phyloP scores from a whole-genome alignment of 1,140 invertebrate species.

The Bursaphelenchus mucronatus region DNA sequence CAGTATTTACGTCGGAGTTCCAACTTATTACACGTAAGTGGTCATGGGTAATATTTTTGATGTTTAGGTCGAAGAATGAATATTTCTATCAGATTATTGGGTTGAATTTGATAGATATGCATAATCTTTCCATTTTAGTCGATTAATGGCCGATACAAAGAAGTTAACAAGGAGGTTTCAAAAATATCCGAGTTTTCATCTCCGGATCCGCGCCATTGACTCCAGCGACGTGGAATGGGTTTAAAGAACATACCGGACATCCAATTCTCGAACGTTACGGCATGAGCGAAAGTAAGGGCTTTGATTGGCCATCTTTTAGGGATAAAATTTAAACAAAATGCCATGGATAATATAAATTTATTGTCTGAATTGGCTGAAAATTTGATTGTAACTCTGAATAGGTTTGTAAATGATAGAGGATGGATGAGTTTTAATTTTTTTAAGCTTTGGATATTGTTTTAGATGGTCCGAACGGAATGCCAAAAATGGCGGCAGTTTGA shows the following conservation, averaged over 20 bases:
- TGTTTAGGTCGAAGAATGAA: constrained; percentile 21
- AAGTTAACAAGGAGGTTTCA: constrained; percentile 31
- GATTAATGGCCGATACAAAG: constrained; percentile 28
- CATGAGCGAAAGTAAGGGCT: constrained; percentile 52
- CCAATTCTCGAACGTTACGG: constrained; percentile 59
- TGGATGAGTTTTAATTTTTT: no score
- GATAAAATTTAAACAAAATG: no score
- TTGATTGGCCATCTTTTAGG: neutral
- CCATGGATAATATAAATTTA: no score
- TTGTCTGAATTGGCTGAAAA: no score
- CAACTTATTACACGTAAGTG: constrained; percentile 51
- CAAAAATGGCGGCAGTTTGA: no score
- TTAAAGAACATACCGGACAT: constrained; percentile 50
- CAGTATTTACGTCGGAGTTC: constrained; percentile 58
- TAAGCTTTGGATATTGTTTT: no score
- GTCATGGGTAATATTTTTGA: neutral
- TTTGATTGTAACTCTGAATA: no score
- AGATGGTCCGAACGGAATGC: no score
- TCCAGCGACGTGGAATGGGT: constrained; percentile 47
- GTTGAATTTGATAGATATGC: neutral
- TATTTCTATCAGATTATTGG: constrained; percentile 20
- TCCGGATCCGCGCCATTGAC: constrained; percentile 54
- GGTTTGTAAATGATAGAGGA: no score
- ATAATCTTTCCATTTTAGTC: constrained; percentile 28
- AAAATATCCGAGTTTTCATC: constrained; percentile 58